Conservation (phyloP, 1,140 invertebrate genomes). For the Euglossa dilemma region DNA sequence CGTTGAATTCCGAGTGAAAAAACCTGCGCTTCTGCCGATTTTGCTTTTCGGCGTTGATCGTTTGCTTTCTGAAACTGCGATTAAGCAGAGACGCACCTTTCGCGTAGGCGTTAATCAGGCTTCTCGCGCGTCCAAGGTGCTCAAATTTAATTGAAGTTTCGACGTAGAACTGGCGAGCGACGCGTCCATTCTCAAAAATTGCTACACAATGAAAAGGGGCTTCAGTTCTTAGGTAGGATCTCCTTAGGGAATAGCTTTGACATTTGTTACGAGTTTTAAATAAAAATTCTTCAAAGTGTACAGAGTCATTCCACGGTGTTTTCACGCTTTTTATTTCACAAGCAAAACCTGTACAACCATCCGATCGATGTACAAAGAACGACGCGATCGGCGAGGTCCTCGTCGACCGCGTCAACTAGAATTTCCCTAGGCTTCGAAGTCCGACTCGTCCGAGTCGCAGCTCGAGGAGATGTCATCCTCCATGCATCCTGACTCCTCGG, state of each 20-base stretch:
- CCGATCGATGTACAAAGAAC: slow-evolving; percentile 15
- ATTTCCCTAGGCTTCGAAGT: slow-evolving; percentile 63
- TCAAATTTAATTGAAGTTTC: slow-evolving; percentile 33
- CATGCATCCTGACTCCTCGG: slow-evolving; percentile 63
- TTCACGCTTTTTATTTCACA: slow-evolving; percentile 14
- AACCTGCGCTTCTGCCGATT: too few relatives aligned
- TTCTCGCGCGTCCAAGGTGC: neutral
- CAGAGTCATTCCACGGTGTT: neutral
- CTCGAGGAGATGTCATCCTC: slow-evolving; percentile 69
- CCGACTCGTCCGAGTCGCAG: slow-evolving; percentile 71
- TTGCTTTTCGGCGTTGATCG: neutral
- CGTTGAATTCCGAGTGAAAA: neutral
- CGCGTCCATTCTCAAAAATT: slow-evolving; percentile 23
- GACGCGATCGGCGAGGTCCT: neutral
- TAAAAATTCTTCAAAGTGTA: slow-evolving; percentile 58
- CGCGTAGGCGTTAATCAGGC: neutral
- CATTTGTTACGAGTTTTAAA: slow-evolving; percentile 67
- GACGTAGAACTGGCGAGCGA: neutral
- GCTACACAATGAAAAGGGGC: slow-evolving; percentile 14
- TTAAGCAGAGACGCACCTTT: neutral
- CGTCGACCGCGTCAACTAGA: neutral
- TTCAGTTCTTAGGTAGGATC: slow-evolving; percentile 47
- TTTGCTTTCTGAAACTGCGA: neutral
- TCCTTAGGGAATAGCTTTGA: slow-evolving; percentile 46
- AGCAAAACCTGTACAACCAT: slow-evolving; percentile 9